Base-by-base conservation (phyloP, 2,113 vertebrate genomes). In the Thryonomys swinderianus region DNA sequence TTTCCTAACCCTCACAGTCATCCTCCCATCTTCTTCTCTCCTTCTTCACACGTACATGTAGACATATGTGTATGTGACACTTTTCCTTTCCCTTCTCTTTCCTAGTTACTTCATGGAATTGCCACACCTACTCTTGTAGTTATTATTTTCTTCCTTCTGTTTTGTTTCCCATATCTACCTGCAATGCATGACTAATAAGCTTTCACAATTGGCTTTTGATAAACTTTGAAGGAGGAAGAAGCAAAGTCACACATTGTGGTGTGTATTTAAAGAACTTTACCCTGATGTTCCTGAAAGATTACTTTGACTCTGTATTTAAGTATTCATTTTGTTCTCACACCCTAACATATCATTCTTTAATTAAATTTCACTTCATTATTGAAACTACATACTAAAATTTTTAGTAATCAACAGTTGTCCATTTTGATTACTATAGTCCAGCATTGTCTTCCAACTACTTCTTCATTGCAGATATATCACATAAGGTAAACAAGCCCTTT, bases 401-500 rank as follows among this genome's bases (percentile, higher is more conserved):
- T 94, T 95, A 86, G 57, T 91, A 57, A 20, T 86, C 59, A 61
- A 88, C 25, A 57, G 25, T 59, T 57, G 67, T 84, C 85, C 57
- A n/a, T 64, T 76, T 88, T 57, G 34, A 57, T 12, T 66, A 79
- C 62, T 59, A 27, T 17, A 59, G 57, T 13, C 21, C 4, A 40
- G 45, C 66, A 78, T 21, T 48, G 42, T 67, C 62, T 91, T 93
- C 80, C 40, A 32, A 23, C 10, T 69, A 0, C n/a, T 91, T 88
- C 45, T 91, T 91, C 87, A 78, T 27, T 88, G 73, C 51, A 71
- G 59, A 73, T 48, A 25, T 45, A 48, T 64, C 53, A 1, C 53
- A 55, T 53, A 90, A 90, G 81, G 88, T 82, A 88, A 93, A 93
- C 51, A 79, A 76, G 51, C 14, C 40, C 57, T 37, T 97, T 88